phyloP scores from a whole-genome alignment of 2,888 invertebrate species.

The Drosophila tripunctata region DNA sequence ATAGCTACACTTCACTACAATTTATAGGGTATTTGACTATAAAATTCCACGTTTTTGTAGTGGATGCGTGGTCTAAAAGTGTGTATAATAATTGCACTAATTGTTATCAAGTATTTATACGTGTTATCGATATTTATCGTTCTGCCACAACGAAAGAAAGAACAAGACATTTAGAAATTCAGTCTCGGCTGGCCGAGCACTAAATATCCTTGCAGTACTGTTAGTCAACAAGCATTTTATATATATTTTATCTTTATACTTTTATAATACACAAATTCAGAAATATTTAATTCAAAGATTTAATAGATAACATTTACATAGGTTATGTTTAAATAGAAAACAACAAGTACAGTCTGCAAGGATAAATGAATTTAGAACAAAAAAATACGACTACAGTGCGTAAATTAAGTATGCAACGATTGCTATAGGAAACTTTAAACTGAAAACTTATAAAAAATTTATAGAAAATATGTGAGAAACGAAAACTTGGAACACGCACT shows the following conservation, averaged over 20 bases:
- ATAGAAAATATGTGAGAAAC: background rate
- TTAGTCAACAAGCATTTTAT: background rate
- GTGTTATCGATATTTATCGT: conserved; percentile 29
- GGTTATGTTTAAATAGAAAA: too few species aligned
- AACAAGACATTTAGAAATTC: background rate
- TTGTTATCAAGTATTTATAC: conserved; percentile 34
- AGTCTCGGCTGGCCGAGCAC: conserved; percentile 9
- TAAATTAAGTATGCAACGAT: background rate
- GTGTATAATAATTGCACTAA: conserved; percentile 32
- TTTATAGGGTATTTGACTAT: background rate
- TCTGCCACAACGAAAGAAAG: conserved; percentile 10
- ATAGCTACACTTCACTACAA: background rate
- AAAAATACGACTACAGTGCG: conserved; percentile 16
- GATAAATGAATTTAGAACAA: background rate
- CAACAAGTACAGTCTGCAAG: conserved; percentile 3
- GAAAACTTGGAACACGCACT: conserved; percentile 4
- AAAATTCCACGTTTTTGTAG: background rate
- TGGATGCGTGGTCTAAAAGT: too few species aligned
- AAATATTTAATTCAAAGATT: too few species aligned
- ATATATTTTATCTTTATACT: background rate
- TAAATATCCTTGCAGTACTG: conserved; percentile 17
- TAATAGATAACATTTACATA: background rate
- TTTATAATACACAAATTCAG: background rate
- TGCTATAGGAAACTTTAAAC: background rate
- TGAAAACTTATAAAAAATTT: background rate